Evolutionary conservation across 2,797 vertebrate species (phyloP), one percentile per base, ranked within the genome.

Genomic region (Oreochromis grahami): DNA sequence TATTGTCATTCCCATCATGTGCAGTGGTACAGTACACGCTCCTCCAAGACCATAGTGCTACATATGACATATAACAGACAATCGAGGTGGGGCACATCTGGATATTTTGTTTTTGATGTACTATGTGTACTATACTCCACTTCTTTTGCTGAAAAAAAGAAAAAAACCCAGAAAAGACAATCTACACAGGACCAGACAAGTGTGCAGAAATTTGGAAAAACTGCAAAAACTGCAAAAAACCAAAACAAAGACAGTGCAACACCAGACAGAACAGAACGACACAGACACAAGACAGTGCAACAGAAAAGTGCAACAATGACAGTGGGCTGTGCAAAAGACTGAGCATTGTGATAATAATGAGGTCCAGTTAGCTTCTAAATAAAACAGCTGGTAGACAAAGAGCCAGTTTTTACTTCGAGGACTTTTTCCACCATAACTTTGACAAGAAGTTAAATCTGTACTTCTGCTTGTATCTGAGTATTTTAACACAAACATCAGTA

Each of bases 381-480:
- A 60, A n/a, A 34, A 60, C 56, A 34, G 56, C 56, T 34, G 32
- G 3, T 34, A 60, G 56, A 60, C 24, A 26, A 29, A 29, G 7
- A 56, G 24, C 0, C 24, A 0, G 24, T 9, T 56, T 56, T 29
- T 0, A 56, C 55, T 17, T 15, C 2, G 5, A 60, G 1, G 17
- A 7, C 29, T 11, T 34, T 60, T 60, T 60, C 56, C 56, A 34
- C 2, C 4, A 34, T 60, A 34, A 60, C 29, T n/a, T 60, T 36
- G 11, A 2, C 17, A 60, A 36, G 56, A 12, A 60, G 29, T 4
- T 60, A n/a, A 34, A 7, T 1, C 5, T 17, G 34, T 2, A 7
- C 29, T 60, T 60, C 56, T 56, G 14, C 3, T 7, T 12, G 9
- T 34, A 14, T 21, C 60, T 13, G 34, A 65, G 60, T 38, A 8